A percentile compares a stretch with the other conserved stretches of the same genome.
Conservation (phyloP, 2,113 vertebrate genomes). For the Mesembrinibis cayennensis region DNA sequence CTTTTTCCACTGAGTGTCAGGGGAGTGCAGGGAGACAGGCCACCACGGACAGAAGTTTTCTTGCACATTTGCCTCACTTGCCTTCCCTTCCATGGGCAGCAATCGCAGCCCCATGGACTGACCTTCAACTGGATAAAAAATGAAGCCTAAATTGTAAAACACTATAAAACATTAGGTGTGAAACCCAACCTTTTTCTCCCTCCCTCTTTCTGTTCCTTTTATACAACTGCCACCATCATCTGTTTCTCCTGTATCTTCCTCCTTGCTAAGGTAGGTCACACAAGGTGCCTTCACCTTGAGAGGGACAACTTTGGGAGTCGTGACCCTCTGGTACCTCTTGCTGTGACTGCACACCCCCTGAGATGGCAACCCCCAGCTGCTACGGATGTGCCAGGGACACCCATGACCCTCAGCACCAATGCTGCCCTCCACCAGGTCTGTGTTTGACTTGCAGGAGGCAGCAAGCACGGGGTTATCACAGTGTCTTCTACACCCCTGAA, state of each 20-base stretch:
- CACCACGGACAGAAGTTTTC: background rate
- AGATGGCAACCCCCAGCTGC: background rate
- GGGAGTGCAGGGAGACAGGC: background rate
- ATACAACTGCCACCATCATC: background rate
- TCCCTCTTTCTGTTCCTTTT: background rate
- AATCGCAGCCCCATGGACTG: background rate
- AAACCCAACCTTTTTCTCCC: background rate
- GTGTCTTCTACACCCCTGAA: background rate
- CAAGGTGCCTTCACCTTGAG: background rate
- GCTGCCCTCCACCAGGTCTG: background rate
- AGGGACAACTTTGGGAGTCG: accelerated
- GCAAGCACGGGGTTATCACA: accelerated
- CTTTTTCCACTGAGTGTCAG: background rate
- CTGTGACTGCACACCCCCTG: background rate
- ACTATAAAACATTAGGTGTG: background rate
- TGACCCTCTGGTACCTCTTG: background rate
- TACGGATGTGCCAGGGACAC: accelerated
- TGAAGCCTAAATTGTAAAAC: background rate
- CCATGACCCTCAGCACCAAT: background rate
- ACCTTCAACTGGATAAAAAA: background rate
- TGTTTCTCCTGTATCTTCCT: background rate
- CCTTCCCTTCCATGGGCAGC: background rate
- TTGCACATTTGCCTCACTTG: background rate
- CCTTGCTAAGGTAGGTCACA: background rate
- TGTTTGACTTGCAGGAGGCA: background rate